phyloP scores from a whole-genome alignment of 2,888 invertebrate genomes.

The Clunio marinus region DNA sequence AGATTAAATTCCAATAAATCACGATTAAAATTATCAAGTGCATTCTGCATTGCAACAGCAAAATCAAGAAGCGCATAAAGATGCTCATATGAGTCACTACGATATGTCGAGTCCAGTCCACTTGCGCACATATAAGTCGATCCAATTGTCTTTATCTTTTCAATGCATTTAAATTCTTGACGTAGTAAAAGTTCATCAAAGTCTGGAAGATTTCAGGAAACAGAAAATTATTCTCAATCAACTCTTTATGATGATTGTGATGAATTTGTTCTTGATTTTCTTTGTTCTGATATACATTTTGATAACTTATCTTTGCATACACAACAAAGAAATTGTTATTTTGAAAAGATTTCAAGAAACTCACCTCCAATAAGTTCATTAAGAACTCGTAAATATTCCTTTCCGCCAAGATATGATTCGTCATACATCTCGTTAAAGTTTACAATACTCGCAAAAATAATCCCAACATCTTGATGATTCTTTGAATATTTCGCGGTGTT shows the following conservation, averaged over 20 bases:
- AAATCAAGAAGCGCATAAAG: conserved; percentile 90
- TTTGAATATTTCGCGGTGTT: conserved; percentile 91
- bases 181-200: conserved; percentile 88
- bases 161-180: conserved; percentile 78
- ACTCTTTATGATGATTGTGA: too few species aligned
- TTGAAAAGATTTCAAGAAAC: background rate
- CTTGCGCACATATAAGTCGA: conserved; percentile 98
- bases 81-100: conserved; percentile 63
- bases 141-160: conserved; percentile 97
- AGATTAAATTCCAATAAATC: conserved; percentile 87
- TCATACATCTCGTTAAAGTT: conserved; percentile 99
- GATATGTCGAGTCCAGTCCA: conserved; percentile 78
- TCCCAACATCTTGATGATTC: conserved; percentile 86
- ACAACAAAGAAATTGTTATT: too few species aligned
- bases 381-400: conserved; percentile 88
- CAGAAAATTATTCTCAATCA: too few species aligned
- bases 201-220: conserved; percentile 60
- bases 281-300: too few species aligned
- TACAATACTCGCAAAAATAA: conserved; percentile 93
- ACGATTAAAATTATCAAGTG: conserved; percentile 80
- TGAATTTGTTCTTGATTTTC: too few species aligned
- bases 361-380: conserved; percentile 81
- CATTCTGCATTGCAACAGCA: conserved; percentile 83
- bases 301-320: too few species aligned
- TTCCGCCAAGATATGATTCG: conserved; percentile 81